Conservation (phyloP, 2,888 invertebrate genomes). For the Liodrosophila aerea region DNA sequence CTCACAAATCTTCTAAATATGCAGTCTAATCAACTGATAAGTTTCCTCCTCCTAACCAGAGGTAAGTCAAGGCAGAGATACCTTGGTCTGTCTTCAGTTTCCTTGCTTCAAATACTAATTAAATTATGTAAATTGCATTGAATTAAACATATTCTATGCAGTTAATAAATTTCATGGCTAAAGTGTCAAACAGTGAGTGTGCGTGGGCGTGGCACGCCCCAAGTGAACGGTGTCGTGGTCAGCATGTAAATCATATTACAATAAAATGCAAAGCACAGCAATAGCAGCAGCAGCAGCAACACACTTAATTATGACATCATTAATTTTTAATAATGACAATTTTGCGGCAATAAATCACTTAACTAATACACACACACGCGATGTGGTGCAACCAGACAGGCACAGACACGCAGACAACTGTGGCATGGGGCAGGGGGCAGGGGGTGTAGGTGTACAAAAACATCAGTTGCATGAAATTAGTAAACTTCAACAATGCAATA, state of each 20-base stretch:
- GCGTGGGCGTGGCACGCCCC: slow-evolving; percentile 19
- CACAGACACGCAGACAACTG: too few species aligned
- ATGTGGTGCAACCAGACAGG: slow-evolving; percentile 14
- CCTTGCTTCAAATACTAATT: slow-evolving; percentile 44
- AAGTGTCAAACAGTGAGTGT: slow-evolving; percentile 40
- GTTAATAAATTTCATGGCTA: slow-evolving; percentile 62
- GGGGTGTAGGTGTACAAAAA: slow-evolving; percentile 11
- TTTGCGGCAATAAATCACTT: slow-evolving; percentile 79
- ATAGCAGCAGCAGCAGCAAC: slow-evolving; percentile 22
- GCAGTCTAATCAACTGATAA: too few species aligned
- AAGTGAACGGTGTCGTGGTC: slow-evolving; percentile 33
- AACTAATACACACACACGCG: slow-evolving; percentile 56
- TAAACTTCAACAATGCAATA: slow-evolving; percentile 55
- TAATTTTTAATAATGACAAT: slow-evolving; percentile 78
- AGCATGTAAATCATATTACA: slow-evolving; percentile 72
- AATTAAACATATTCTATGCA: slow-evolving; percentile 56
- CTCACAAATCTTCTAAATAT: too few species aligned
- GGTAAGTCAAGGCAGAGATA: too few species aligned
- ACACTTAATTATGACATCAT: slow-evolving; percentile 75
- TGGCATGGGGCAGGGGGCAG: background rate
- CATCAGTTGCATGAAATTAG: slow-evolving; percentile 57
- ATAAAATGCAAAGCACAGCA: slow-evolving; percentile 59
- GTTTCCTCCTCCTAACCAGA: too few species aligned
- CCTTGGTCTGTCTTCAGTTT: too few species aligned
- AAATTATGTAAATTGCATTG: slow-evolving; percentile 69